phyloP scores from a whole-genome alignment of 2,113 vertebrate genomes.

The Hippocampus guttulatus region DNA sequence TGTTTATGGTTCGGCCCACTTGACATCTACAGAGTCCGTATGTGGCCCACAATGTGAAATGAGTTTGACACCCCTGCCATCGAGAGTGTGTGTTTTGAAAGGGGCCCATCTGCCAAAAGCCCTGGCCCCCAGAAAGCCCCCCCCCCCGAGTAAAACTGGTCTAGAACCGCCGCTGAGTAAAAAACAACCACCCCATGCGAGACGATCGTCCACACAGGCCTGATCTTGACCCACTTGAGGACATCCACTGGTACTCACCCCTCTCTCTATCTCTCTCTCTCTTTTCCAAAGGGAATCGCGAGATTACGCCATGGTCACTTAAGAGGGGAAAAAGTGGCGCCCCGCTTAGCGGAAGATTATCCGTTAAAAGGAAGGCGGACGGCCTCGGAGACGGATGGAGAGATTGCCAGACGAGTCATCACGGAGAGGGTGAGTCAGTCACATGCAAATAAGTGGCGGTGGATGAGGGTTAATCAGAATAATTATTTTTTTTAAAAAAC shows the following conservation, averaged over 20 bases:
- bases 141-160: too few relatives aligned
- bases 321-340: constrained; percentile 60
- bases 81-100: too few relatives aligned
- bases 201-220: neutral
- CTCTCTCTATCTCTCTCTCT: constrained; percentile 30
- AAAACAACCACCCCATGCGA: too few relatives aligned
- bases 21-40: too few relatives aligned
- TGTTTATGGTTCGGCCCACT: too few relatives aligned
- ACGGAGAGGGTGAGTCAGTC: constrained; percentile 49
- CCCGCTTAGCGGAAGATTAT: constrained; percentile 67
- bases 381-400: constrained; percentile 45
- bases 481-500: constrained; percentile 33
- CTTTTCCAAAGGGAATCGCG: constrained; percentile 46
- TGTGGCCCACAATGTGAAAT: too few relatives aligned
- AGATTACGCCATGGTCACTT: constrained; percentile 66
- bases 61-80: too few relatives aligned
- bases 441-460: constrained; percentile 48
- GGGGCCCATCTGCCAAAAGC: too few relatives aligned
- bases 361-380: constrained; percentile 62
- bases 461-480: constrained; percentile 54
- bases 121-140: too few relatives aligned
- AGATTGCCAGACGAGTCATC: constrained; percentile 43
- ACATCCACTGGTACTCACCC: constrained; percentile 1
- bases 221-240: constrained; percentile 63
- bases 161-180: too few relatives aligned